phyloP scores from a whole-genome alignment of 2,888 invertebrate species.

The Kuschelorhynchus macadamiae region DNA sequence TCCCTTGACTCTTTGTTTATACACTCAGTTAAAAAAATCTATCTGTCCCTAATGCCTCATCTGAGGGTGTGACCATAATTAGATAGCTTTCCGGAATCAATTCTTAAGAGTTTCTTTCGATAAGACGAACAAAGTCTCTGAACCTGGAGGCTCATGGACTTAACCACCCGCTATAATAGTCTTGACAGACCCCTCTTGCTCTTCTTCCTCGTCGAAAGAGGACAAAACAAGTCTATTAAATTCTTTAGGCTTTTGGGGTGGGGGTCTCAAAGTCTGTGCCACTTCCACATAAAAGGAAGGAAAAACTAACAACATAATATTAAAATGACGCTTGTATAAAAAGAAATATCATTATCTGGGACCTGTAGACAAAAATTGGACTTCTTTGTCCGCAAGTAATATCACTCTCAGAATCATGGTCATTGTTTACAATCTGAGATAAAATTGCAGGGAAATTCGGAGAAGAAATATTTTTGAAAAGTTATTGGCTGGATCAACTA shows the following conservation, averaged over 20 bases:
- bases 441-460: too few relatives aligned
- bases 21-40: conserved; percentile 6
- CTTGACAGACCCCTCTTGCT: background rate
- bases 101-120: background rate
- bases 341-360: too few relatives aligned
- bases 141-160: background rate
- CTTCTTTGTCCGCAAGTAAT: too few relatives aligned
- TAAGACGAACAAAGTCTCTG: background rate
- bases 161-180: conserved; percentile 1
- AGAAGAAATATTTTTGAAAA: too few relatives aligned
- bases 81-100: background rate
- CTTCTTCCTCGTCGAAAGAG: background rate
- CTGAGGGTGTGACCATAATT: background rate
- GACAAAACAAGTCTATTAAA: background rate
- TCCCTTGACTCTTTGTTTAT: conserved; percentile 4
- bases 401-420: too few relatives aligned
- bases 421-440: too few relatives aligned
- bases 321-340: too few relatives aligned
- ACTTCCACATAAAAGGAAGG: conserved; percentile 2
- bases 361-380: too few relatives aligned
- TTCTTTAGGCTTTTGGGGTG: background rate
- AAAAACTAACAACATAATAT: too few relatives aligned
- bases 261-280: background rate
- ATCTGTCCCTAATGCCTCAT: background rate
- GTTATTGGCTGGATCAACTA: too few relatives aligned